phyloP scores from a whole-genome alignment of 2,113 vertebrate species.

The Grammomys dolichurus region DNA sequence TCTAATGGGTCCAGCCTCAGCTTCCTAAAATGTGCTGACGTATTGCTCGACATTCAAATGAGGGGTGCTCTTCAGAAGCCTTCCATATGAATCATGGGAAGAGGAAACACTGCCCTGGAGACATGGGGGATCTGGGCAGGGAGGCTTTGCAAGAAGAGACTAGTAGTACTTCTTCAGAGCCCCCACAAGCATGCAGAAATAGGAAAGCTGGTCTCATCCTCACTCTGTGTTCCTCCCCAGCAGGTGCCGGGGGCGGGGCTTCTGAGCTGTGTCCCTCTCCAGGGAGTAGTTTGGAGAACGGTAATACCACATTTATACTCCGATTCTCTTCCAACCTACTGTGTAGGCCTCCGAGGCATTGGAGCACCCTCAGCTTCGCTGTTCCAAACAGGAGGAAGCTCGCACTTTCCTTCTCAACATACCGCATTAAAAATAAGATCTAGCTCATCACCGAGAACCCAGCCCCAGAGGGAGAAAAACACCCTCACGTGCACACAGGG shows the following conservation, averaged over 20 bases:
- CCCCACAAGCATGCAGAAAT: background rate
- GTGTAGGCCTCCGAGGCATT: background rate
- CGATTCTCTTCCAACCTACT: background rate
- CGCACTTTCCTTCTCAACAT: background rate
- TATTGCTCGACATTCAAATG: background rate
- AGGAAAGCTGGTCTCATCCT: background rate
- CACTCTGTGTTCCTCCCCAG: fast-evolving
- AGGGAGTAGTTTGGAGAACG: background rate
- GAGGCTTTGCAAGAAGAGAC: background rate
- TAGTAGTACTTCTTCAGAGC: background rate
- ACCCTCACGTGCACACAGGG: background rate
- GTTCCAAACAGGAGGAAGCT: background rate
- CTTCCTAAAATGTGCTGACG: background rate
- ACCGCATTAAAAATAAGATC: background rate
- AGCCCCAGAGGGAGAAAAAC: background rate
- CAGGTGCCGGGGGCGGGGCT: fast-evolving
- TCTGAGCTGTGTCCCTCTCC: background rate
- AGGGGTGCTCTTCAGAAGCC: background rate
- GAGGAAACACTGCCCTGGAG: background rate
- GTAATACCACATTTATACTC: background rate
- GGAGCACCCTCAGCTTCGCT: background rate
- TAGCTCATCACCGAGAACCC: background rate
- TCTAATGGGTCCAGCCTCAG: background rate
- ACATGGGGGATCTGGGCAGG: background rate
- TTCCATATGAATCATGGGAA: background rate